Evolutionary conservation across 2,888 invertebrate genomes (phyloP).

Genomic region (Ceramica pisi): DNA sequence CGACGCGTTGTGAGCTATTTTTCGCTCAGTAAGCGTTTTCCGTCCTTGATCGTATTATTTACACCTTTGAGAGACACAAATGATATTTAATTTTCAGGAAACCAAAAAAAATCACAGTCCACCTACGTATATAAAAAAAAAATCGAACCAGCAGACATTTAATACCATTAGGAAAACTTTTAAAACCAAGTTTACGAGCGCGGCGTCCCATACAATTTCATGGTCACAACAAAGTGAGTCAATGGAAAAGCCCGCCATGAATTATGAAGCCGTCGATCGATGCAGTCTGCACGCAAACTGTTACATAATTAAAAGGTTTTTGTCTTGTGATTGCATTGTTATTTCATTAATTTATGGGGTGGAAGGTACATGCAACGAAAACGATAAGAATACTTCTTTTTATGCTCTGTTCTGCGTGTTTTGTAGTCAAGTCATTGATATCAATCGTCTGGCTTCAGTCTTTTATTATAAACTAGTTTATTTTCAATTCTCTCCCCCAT

Average conservation of each 20-base stretch:
- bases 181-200: slow-evolving; percentile 26
- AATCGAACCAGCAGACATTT: slow-evolving; percentile 2
- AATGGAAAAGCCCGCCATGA: slow-evolving; percentile 73
- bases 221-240: slow-evolving; percentile 66
- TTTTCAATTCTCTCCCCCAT: background rate
- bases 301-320: slow-evolving; percentile 62
- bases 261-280: slow-evolving; percentile 73
- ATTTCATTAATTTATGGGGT: slow-evolving; percentile 12
- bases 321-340: slow-evolving; percentile 37
- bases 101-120: background rate
- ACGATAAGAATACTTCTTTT: slow-evolving; percentile 1
- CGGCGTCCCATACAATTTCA: slow-evolving; percentile 33
- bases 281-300: slow-evolving; percentile 72
- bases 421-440: background rate
- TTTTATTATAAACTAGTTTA: slow-evolving; percentile 4
- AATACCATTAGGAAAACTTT: slow-evolving; percentile 20
- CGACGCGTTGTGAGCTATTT: too few species aligned
- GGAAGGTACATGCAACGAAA: background rate
- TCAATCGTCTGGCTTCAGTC: background rate
- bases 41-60: too few species aligned
- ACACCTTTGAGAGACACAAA: too few species aligned
- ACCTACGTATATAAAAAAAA: background rate
- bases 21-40: too few species aligned
- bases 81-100: too few species aligned
- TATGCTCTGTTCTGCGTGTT: background rate